Conservation (phyloP, 2,888 invertebrate species). For the Julus scandinavius region DNA sequence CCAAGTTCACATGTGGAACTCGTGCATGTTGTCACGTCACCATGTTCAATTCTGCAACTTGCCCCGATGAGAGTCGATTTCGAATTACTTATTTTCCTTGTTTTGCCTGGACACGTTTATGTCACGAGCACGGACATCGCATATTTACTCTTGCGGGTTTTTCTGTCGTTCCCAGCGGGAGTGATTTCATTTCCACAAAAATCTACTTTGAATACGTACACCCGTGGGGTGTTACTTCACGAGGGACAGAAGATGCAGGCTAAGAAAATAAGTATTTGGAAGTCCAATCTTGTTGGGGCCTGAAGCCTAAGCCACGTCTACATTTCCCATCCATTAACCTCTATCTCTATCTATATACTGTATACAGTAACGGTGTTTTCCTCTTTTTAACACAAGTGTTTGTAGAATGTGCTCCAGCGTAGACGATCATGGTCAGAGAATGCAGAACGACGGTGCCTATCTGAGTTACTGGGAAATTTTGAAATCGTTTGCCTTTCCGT, state of each 20-base stretch:
- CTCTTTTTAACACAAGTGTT: neutral
- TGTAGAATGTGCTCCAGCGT: slow-evolving; percentile 24
- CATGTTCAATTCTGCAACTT: neutral
- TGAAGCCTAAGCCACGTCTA: neutral
- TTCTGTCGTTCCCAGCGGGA: too few species aligned
- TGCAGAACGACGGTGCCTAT: neutral
- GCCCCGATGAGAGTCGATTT: neutral
- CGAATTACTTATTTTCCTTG: neutral
- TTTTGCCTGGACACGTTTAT: neutral
- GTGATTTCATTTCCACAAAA: too few species aligned
- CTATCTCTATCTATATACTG: neutral
- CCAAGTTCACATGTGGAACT: slow-evolving; percentile 25
- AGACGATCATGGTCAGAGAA: neutral
- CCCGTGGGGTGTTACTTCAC: too few species aligned
- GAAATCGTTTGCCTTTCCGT: neutral
- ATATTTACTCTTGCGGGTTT: too few species aligned
- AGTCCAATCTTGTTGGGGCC: neutral
- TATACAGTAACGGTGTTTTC: neutral
- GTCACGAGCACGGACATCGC: too few species aligned
- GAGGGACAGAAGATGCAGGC: too few species aligned
- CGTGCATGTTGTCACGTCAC: slow-evolving; percentile 5
- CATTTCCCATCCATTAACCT: slow-evolving; percentile 9
- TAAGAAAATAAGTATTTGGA: too few species aligned
- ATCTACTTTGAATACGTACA: too few species aligned
- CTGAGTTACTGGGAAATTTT: neutral